Base-by-base conservation (phyloP, 2,113 vertebrate genomes). In the Typhlomys cinereus region DNA sequence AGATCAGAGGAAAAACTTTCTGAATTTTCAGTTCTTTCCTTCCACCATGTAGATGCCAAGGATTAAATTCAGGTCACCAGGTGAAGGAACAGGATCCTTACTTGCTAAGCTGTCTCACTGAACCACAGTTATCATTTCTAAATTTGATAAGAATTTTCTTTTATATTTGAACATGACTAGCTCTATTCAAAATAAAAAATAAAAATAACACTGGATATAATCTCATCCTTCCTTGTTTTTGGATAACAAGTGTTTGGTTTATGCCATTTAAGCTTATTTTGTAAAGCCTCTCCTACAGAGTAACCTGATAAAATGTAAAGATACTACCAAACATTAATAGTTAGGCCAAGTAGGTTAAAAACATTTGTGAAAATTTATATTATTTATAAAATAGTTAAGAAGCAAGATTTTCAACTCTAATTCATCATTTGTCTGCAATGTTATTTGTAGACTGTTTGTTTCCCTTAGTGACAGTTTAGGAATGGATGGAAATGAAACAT, bases 321-420 rank as follows among this genome's bases (percentile, higher is more conserved):
- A 62, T 61, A 27, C 12, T 52, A 7, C 46, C 70, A 71, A 89
- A 3, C 4, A 86, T 54, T 85, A 76, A 70, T 57, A 73, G 62
- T 48, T 79, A 48, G 52, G 7, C 25, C 84, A 71, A 75, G 25
- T 50, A 92, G 69, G 78, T 70, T 66, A 46, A 69, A 75, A 79
- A 1, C 59, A 48, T 71, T 61, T 66, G 15, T 31, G 39, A 93
- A 91, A 81, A n/a, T 64, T n/a, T 29, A 93, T 13, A 12, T 90
- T 85, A 52, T 54, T 83, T 83, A 61, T 66, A n/a, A 48, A n/a
- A 17, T 91, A 74, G 83, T 93, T 90, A 93, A 85, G 78, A 91
- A 94, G 36, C 57, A 48, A 7, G 21, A 57, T 8, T 48, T 89
- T 62, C 13, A 78, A 57, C 36, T 76, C n/a, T 81, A 67, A 74